Evolutionary conservation across 2,113 vertebrate species (phyloP), one percentile per base, ranked within the genome.

Genomic region (Forbesichthys papilliferus): DNA sequence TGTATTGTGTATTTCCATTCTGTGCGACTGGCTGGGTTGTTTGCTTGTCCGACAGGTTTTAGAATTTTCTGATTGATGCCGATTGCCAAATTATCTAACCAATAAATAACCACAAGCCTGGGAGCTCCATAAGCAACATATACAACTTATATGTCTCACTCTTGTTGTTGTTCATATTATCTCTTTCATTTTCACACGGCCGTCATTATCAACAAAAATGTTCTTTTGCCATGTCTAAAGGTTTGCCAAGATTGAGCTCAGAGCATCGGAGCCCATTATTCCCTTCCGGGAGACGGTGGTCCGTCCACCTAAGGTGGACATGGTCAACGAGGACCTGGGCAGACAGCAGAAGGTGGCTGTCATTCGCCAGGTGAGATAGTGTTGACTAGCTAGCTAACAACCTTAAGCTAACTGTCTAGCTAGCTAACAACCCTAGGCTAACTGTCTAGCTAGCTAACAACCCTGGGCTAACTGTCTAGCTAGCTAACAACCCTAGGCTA

Each of bases 251-350:
- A 94, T 98, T 64, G 83, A 96, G 76, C 94, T 99, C 69, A 96
- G 93, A n/a, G 94, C 91, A 0, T 99, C 98, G 0, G 87, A 94
- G 54, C 98, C 98, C 63, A 98, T 99, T 67, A 96, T 99, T 72
- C 96, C 97, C 0, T 99, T 99, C 88, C 89, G 96, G 73, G 96
- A 99, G 83, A 99, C 96, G 0, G 94, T 99, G 79, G 92, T 97
- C 1, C 95, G 95, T n/a, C 95, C 96, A 20, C 96, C 98, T 0
- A 97, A 95, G 87, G 92, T 99, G 0, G 98, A 99, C 79, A 99
- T 98, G 98, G 98, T 99, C 73, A 99, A 99, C n/a, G 96, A 98
- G 87, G 97, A 98, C 0, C 91, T 99, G 55, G 97, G 97, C 34
- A 94, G 78, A 67, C 97, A 99, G 74, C 96, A 99, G 36, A 99